Base-by-base conservation (phyloP, 2,888 invertebrate genomes). In the Bruchidius siliquastri region DNA sequence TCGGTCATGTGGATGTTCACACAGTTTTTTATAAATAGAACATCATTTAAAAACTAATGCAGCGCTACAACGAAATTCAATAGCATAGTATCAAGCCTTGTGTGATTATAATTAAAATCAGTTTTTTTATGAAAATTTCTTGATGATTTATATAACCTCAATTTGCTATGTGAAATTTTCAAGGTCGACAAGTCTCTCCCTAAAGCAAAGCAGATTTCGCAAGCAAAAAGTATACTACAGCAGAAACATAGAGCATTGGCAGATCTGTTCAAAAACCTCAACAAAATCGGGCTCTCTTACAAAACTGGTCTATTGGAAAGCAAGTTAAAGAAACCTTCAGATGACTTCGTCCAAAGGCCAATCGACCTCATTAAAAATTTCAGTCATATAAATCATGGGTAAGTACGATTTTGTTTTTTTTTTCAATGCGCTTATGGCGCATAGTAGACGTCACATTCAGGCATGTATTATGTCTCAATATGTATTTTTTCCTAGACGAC, bases 171-270 rank as follows among this genome's bases (percentile, higher is more conserved):
- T 68, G 68, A 68, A 26, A 71, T 72, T 69, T 82, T 81, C 72
- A 77, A 91, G 91, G 88, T 91, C 13, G 90, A 91, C 77, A 82
- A 87, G 70, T 84, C 88, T 18, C 82, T 91, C 0, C 88, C 92
- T 0, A 92, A 93, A 82, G 88, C 90, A 0, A 94, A 94, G 81
- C 95, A 95, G 84, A 92, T 91, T 76, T 91, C 94, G 0, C 92
- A 92, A 84, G 93, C 93, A 0, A 95, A 95, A 83, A 92, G 91
- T 83, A 92, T 96, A 72, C 88, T 96, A 2, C 93, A 94, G 81
- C 94, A 94, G 82, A 97, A 97, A 85, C 92, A 94, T 32, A 93
- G 95, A 86, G 92, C 94, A 0, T 86, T 98, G 0, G 91, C 95
- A 0, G 96, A 97, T 85, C 88, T 98, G 69, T 98, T 97, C 85